phyloP scores from a whole-genome alignment of 2,113 vertebrate species.

The Lota lota region DNA sequence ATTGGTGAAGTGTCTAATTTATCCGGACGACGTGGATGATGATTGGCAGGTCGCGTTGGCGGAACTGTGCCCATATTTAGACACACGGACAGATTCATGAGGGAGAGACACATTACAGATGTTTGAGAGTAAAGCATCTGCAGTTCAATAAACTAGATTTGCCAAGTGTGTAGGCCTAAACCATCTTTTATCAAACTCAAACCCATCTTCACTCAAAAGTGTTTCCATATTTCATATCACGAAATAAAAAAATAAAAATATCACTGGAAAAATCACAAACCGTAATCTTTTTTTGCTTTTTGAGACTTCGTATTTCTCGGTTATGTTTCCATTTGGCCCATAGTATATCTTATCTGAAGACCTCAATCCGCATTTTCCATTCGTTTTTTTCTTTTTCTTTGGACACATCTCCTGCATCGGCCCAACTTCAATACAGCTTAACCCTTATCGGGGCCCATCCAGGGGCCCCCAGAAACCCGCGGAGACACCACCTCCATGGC shows the following conservation, averaged over 20 bases:
- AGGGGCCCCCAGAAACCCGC: conserved; percentile 35
- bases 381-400: conserved; percentile 50
- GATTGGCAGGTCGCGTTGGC: conserved; percentile 80
- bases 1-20: conserved; percentile 97
- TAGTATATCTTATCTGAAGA: conserved; percentile 40
- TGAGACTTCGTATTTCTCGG: not conserved
- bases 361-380: conserved; percentile 22
- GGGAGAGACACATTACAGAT: not conserved
- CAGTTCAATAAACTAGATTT: no score
- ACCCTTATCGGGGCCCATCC: conserved; percentile 61
- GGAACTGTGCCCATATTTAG: not conserved
- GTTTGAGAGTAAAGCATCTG: no score
- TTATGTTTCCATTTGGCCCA: conserved; percentile 1
- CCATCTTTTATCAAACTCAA: no score
- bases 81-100: not conserved
- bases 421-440: conserved; percentile 64
- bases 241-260: not conserved
- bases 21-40: conserved; percentile 93
- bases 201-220: no score
- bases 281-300: not conserved
- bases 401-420: conserved; percentile 53
- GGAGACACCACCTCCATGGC: not conserved
- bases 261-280: not conserved
- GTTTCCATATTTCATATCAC: not conserved
- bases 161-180: no score